phyloP scores from a whole-genome alignment of 1,140 invertebrate species.

The Pogonomyrmex barbatus region DNA sequence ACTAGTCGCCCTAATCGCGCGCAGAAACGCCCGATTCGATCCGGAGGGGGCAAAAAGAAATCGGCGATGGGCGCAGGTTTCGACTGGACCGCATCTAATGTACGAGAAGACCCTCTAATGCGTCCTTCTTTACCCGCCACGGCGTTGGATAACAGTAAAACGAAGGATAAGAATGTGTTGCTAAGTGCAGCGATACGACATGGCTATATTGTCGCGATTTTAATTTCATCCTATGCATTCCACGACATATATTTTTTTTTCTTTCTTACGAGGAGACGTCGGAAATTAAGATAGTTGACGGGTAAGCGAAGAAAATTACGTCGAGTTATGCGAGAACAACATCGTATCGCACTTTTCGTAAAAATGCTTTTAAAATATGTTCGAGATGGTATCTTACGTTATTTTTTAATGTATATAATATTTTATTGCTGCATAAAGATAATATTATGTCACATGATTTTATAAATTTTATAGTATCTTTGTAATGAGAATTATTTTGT shows the following conservation, averaged over 20 bases:
- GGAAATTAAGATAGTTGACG: constrained; percentile 38
- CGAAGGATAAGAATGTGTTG: constrained; percentile 2
- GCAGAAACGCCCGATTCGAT: constrained; percentile 26
- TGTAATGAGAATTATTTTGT: neutral
- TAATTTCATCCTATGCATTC: constrained; percentile 25
- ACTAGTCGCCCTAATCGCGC: constrained; percentile 60
- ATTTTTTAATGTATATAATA: neutral
- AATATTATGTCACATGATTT: neutral
- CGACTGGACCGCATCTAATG: constrained; percentile 37
- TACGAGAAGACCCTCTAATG: constrained; percentile 35
- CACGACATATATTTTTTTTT: neutral
- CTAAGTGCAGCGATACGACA: constrained; percentile 8
- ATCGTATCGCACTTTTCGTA: neutral
- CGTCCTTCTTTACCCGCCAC: constrained; percentile 32
- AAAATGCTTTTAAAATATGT: neutral
- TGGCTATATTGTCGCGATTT: constrained; percentile 33
- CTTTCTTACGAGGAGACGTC: constrained; percentile 9
- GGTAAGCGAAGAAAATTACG: neutral
- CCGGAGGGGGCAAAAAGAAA: constrained; percentile 9
- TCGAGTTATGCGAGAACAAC: neutral
- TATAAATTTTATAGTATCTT: constrained; percentile 11
- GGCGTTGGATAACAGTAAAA: constrained; percentile 32
- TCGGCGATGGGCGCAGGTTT: constrained; percentile 12
- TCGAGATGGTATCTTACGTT: neutral
- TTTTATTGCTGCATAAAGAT: neutral